phyloP scores from a whole-genome alignment of 2,888 invertebrate genomes.

The Oithona nana region DNA sequence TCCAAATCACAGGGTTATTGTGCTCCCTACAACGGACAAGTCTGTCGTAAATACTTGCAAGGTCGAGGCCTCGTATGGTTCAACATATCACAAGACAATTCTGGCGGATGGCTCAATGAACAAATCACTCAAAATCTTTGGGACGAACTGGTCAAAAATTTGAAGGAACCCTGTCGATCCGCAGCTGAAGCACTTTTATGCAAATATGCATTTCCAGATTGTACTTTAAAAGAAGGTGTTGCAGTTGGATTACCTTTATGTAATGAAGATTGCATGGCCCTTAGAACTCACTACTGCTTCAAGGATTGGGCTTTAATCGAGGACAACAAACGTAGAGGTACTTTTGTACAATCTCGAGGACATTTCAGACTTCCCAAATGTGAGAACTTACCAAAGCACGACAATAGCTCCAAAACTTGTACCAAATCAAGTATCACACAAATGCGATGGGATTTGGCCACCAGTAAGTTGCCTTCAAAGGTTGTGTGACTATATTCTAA shows the following conservation, averaged over 20 bases:
- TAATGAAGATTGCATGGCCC: conserved; percentile 81
- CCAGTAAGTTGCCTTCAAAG: conserved; percentile 37
- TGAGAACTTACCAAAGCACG: conserved; percentile 49
- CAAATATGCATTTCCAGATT: conserved; percentile 76
- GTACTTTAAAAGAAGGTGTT: conserved; percentile 42
- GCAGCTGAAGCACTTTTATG: conserved; percentile 73
- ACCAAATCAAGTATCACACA: conserved; percentile 67
- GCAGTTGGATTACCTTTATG: conserved; percentile 58
- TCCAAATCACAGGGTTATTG: conserved; percentile 43
- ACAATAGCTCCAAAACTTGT: conserved; percentile 44
- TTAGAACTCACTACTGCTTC: conserved; percentile 72
- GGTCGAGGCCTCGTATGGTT: conserved; percentile 51
- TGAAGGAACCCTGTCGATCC: conserved; percentile 61
- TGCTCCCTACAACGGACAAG: conserved; percentile 65
- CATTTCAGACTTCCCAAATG: conserved; percentile 77
- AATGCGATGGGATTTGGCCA: conserved; percentile 56
- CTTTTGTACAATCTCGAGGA: conserved; percentile 30
- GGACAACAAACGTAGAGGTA: conserved; percentile 45
- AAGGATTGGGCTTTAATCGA: conserved; percentile 80
- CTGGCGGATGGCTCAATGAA: conserved; percentile 57
- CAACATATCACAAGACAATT: conserved; percentile 38
- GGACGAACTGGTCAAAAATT: conserved; percentile 60
- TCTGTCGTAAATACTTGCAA: conserved; percentile 45
- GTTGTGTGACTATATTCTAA: neutral
- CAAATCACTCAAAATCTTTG: conserved; percentile 60